A percentile compares a stretch with the other conserved stretches of the same genome.
Conservation (phyloP, 2,113 vertebrate genomes). For the Apistogramma diplotaenia region DNA sequence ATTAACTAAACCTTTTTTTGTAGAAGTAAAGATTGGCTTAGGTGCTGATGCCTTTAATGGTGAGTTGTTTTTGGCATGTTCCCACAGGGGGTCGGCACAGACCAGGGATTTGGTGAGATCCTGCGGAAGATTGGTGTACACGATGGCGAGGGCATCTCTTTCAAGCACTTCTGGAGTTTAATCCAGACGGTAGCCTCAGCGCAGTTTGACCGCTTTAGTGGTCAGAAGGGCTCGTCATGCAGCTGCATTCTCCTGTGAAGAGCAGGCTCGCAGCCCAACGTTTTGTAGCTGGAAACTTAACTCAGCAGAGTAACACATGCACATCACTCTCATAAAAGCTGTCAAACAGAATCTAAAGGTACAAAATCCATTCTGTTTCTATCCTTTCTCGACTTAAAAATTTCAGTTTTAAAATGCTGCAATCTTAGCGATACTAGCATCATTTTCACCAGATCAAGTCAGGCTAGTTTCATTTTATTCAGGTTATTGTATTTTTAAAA, state of each 20-base stretch:
- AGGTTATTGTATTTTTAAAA: background rate
- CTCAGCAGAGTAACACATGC: background rate
- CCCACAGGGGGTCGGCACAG: constrained; percentile 51
- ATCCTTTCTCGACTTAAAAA: background rate
- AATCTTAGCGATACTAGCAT: background rate
- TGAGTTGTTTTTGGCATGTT: background rate
- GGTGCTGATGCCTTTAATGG: background rate
- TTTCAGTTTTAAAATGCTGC: background rate
- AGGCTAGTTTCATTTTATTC: background rate
- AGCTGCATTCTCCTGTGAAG: constrained; percentile 72
- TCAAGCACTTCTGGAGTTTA: constrained; percentile 77
- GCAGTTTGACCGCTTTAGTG: constrained; percentile 55
- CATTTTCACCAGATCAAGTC: constrained; percentile 3
- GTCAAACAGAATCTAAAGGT: constrained; percentile 20
- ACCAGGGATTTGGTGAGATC: constrained; percentile 68
- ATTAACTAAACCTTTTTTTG: background rate
- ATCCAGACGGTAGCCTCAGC: constrained; percentile 70
- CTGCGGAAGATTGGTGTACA: constrained; percentile 73
- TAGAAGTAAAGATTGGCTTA: background rate
- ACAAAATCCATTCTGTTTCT: background rate
- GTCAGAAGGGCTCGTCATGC: constrained; percentile 63
- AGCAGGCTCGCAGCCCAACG: background rate
- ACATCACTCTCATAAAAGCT: background rate
- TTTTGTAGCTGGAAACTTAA: background rate
- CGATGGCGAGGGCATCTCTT: constrained; percentile 75